Base-by-base conservation (phyloP, 1,140 invertebrate genomes). In the Sesamia nonagrioides region DNA sequence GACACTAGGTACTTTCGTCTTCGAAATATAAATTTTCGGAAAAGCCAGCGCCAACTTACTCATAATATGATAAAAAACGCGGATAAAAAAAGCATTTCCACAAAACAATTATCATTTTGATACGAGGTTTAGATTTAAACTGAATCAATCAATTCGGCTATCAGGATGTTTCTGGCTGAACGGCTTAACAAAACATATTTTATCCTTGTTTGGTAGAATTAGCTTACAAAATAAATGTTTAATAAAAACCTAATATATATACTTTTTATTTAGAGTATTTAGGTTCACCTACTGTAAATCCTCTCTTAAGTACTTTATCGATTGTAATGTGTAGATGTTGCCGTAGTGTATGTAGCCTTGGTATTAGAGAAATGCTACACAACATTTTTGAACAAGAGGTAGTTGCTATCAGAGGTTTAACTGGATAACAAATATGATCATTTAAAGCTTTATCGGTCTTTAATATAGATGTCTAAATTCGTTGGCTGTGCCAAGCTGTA, bases 101-200 rank as follows among this genome's bases (percentile, higher is more conserved):
- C n/a, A 37, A 42, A 63, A 9, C 60, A 63, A 40, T 40, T 17
- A 52, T 37, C n/a, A 7, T 35, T n/a, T n/a, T 61, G 58, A 11
- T 61, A 9, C 21, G 21, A 54, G 17, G n/a, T n/a, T 37, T 61
- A 35, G 15, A 61, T 61, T 61, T 61, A 27, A 27, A 27, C 13
- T 61, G 15, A 17, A 40, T 63, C 60, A 63, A 63, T 63, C 33
- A 40, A 61, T 17, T 61, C 40, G 60, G 60, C 35, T 61, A 61
- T 17, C 60, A 8, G 60, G n/a, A 35, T n/a, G 60, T 63, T 61
- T 45, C 42, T 45, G 42, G 5, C 58, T 61, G 58, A 61, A 17
- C 60, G 60, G 33, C 40, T 17, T 17, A 40, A 40, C 2, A 17
- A 17, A 40, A 40, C n/a, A 17, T 18, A 54, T 54, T 54, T 54